These are phyloP conservation scores for Pseudochirops corinnae DNA, from an alignment of 2,797 vertebrate genomes.

Conservation along the genomic window DNA sequence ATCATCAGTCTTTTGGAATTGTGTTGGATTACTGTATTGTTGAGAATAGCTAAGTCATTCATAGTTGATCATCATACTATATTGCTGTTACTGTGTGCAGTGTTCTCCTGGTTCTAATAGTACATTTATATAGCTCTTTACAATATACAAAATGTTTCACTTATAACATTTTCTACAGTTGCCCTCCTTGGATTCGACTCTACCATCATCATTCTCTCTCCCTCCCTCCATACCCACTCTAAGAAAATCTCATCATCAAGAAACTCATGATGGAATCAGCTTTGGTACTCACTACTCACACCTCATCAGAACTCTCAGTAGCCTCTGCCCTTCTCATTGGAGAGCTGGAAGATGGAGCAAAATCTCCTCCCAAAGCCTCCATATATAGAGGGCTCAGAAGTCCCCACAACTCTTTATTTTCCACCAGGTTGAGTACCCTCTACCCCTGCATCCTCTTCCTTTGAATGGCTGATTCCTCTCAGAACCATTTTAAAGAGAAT, in stretches of 20 bases:
- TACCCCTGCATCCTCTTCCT: not conserved
- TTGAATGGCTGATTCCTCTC: not conserved
- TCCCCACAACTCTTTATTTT: not conserved
- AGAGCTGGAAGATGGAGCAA: not conserved
- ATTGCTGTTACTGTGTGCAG: not conserved
- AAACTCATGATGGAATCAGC: not conserved
- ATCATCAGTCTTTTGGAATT: not conserved
- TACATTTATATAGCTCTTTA: not conserved
- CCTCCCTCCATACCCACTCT: not conserved
- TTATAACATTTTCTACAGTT: not conserved
- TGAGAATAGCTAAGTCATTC: not conserved
- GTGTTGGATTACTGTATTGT: not conserved
- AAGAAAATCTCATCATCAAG: not conserved
- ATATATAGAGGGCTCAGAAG: not conserved
- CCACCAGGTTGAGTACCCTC: not conserved
- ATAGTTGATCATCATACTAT: not conserved
- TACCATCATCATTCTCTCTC: not conserved
- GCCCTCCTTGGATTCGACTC: not conserved
- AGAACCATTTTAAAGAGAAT: not conserved
- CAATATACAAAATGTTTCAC: not conserved
- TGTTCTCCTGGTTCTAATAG: not conserved
- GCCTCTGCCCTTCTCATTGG: not conserved
- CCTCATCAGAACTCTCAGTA: not conserved
- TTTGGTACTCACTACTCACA: not conserved
- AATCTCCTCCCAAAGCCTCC: not conserved